These are phyloP conservation scores for Spermophilus dauricus DNA, from an alignment of 2,113 vertebrate genomes.

Conservation along the genomic window DNA sequence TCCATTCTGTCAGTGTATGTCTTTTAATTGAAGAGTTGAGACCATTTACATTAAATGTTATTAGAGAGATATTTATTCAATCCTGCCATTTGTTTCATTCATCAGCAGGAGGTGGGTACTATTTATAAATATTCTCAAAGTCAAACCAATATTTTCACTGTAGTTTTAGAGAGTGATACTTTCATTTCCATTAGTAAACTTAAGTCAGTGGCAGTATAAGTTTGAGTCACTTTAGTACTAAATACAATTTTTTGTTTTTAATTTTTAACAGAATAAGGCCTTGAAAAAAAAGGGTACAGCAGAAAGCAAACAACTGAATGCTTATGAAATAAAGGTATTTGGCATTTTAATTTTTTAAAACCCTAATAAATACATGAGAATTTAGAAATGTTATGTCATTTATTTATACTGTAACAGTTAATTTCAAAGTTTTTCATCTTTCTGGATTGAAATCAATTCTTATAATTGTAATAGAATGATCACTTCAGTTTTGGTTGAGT, in stretches of 20 bases:
- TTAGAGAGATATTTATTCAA: too few species aligned
- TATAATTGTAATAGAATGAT: not conserved
- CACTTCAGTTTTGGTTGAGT: not conserved
- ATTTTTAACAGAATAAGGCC: slow-evolving; percentile 91
- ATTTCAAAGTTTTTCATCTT: slow-evolving; percentile 39
- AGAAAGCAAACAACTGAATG: slow-evolving; percentile 89
- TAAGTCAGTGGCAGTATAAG: slow-evolving; percentile 22
- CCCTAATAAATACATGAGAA: not conserved
- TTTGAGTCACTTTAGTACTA: slow-evolving; percentile 48
- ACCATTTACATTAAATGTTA: too few species aligned
- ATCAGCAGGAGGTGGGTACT: slow-evolving; percentile 92
- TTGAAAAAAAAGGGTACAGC: slow-evolving; percentile 92
- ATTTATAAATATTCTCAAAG: slow-evolving; percentile 54
- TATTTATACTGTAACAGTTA: not conserved
- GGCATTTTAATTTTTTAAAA: slow-evolving; percentile 56
- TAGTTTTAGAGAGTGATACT: slow-evolving; percentile 56
- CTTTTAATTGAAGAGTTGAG: too few species aligned
- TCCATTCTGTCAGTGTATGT: too few species aligned
- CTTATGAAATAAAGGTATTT: slow-evolving; percentile 89
- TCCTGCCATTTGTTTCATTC: too few species aligned
- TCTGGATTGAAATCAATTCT: slow-evolving; percentile 38
- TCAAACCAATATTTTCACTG: slow-evolving; percentile 43
- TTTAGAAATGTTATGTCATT: slow-evolving; percentile 41
- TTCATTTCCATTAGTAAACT: slow-evolving; percentile 31
- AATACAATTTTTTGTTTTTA: slow-evolving; percentile 68